phyloP scores from a whole-genome alignment of 2,888 invertebrate species.

The Cheiracanthium punctorium region DNA sequence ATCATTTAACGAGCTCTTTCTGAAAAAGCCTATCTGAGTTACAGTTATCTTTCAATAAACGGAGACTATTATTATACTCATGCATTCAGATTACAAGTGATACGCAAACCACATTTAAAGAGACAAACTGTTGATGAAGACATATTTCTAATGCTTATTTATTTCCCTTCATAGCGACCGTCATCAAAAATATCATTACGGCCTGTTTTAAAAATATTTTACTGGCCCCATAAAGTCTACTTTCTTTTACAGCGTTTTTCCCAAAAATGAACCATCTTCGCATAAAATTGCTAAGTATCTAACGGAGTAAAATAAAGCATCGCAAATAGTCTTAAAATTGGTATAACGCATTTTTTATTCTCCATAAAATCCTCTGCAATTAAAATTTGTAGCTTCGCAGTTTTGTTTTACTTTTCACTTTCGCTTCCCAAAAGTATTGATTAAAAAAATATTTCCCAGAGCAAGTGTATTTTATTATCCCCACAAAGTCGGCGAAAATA shows the following conservation, averaged over 20 bases:
- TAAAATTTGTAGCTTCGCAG: conserved; percentile 53
- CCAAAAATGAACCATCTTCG: conserved; percentile 15
- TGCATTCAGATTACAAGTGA: no score
- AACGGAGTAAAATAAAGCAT: conserved; percentile 28
- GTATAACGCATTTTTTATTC: conserved; percentile 53
- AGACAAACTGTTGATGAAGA: no score
- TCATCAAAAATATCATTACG: neutral
- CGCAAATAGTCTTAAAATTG: conserved; percentile 48
- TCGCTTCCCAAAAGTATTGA: conserved; percentile 1
- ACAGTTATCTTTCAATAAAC: no score
- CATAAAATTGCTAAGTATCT: conserved; percentile 47
- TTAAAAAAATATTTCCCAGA: neutral
- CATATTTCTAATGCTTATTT: neutral
- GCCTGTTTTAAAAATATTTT: neutral
- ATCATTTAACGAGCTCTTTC: no score
- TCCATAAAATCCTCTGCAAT: conserved; percentile 50
- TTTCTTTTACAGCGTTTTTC: conserved; percentile 12
- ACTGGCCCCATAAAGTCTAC: conserved; percentile 13
- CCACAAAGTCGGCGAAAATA: conserved; percentile 25
- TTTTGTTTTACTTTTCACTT: conserved; percentile 11
- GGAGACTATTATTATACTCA: no score
- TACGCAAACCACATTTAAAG: no score
- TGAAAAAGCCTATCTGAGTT: no score
- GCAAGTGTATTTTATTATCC: conserved; percentile 36
- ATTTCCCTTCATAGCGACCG: neutral